A percentile compares a stretch with the other conserved stretches of the same genome.
Conservation (phyloP, 1,140 invertebrate genomes). For the Centruroides vittatus region DNA sequence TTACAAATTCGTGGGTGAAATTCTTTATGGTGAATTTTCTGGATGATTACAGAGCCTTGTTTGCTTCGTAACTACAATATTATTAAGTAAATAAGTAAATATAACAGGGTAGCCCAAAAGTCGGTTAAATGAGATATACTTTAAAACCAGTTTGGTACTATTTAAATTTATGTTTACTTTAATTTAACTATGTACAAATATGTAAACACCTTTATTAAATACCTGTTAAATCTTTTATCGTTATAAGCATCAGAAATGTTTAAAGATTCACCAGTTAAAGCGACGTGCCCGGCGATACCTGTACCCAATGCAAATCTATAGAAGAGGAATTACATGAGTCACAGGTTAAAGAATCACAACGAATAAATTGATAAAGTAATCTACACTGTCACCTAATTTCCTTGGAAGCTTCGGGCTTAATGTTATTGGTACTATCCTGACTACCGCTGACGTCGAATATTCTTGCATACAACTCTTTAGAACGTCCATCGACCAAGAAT, state of each 20-base stretch:
- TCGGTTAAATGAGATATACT: too few relatives aligned
- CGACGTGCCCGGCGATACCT: conserved; percentile 55
- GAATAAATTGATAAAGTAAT: neutral
- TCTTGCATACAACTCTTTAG: conserved; percentile 57
- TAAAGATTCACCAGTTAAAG: conserved; percentile 54
- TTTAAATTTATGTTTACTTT: too few relatives aligned
- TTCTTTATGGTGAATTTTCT: too few relatives aligned
- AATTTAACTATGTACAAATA: too few relatives aligned
- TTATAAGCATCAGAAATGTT: conserved; percentile 65
- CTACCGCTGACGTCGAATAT: conserved; percentile 56
- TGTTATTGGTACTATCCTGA: conserved; percentile 21
- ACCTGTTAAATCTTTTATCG: conserved; percentile 59
- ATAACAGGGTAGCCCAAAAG: too few relatives aligned
- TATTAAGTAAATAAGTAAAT: too few relatives aligned
- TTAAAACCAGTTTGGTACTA: too few relatives aligned
- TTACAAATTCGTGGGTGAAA: too few relatives aligned
- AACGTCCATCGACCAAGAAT: conserved; percentile 54
- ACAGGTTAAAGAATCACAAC: neutral
- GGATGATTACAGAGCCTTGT: too few relatives aligned
- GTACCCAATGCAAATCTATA: conserved; percentile 44
- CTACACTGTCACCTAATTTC: conserved; percentile 21
- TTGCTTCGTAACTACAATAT: too few relatives aligned
- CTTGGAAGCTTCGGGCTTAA: conserved; percentile 15
- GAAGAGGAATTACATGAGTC: neutral
- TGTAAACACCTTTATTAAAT: neutral